Evolutionary conservation across 2,113 vertebrate genomes (phyloP), one percentile per base, ranked within the genome.

Genomic region (Oreochromis aureus): DNA sequence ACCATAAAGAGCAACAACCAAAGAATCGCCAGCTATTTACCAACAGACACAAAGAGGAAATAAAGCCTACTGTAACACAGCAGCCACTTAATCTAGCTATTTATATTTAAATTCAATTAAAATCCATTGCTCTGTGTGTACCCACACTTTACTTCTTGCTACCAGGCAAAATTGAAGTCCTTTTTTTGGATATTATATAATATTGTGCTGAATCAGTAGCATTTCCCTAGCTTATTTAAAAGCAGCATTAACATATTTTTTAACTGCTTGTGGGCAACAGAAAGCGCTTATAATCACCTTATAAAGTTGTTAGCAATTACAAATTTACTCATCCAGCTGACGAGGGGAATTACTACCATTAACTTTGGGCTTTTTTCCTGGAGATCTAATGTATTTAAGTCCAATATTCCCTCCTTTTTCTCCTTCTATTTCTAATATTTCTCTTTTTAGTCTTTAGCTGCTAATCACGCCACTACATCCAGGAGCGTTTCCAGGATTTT

Each of bases 1-100:
- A 32, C 84, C 54, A 63, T 86, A 66, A 89, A 91, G 55, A 84
- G 24, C 89, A 89, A 55, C 53, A 81, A 55, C 76, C 36, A 59
- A 27, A 88, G 24, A 89, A 66, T 78, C 19, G 76, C 84, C 69
- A 56, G 32, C 11, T 86, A 59, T 91, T 90, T 82, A 84, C 81
- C 41, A 53, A 44, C 16, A 61, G 55, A 58, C 39, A 34, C 34
- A 59, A 36, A 82, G 12, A 19, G 71, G 15, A 87, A 78, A 69
- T 5, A 6, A 19, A 61, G 5, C 11, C n/a, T 44, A 69, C 58
- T 30, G 32, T 13, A 30, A 36, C 12, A 80, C 30, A 58, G 15
- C 36, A 36, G 16, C 18, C 32, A 32, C 41, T 41, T 30, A 81
- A 58, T 30, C 27, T 76, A 73, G 30, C 51, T 41, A 79, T 51